phyloP scores from a whole-genome alignment of 1,140 invertebrate species.

The Philaenus spumarius region DNA sequence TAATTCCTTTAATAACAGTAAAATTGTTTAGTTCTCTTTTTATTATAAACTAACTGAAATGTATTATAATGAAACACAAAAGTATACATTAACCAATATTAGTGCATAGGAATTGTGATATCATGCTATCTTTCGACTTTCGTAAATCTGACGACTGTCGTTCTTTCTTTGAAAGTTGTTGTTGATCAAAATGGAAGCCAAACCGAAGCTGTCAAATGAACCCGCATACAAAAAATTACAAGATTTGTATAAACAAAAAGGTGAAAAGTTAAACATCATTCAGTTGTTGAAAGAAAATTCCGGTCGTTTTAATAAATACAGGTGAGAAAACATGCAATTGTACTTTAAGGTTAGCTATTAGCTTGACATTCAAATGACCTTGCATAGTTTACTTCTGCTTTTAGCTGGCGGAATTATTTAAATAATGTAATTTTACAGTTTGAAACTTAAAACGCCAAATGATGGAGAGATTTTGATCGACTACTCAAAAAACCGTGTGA shows the following conservation, averaged over 20 bases:
- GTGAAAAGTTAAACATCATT: slow-evolving; percentile 64
- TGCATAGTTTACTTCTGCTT: background rate
- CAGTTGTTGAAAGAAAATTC: slow-evolving; percentile 69
- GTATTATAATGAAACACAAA: no score
- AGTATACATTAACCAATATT: no score
- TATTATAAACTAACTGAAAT: no score
- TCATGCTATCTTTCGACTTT: no score
- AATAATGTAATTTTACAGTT: slow-evolving; percentile 47
- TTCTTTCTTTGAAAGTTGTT: no score
- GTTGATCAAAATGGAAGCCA: slow-evolving; percentile 41
- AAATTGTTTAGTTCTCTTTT: no score
- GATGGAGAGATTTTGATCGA: slow-evolving; percentile 88
- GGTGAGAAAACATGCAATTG: slow-evolving; percentile 48
- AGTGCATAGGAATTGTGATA: no score
- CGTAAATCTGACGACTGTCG: no score
- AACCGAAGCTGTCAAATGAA: slow-evolving; percentile 45
- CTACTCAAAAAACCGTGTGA: slow-evolving; percentile 94
- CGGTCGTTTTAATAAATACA: slow-evolving; percentile 71
- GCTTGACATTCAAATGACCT: slow-evolving; percentile 9
- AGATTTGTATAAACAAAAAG: slow-evolving; percentile 58
- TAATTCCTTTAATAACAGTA: no score
- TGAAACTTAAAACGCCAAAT: slow-evolving; percentile 63
- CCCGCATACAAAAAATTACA: slow-evolving; percentile 44
- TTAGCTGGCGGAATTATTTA: slow-evolving; percentile 31
- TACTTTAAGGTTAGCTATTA: slow-evolving; percentile 12